phyloP scores from a whole-genome alignment of 2,113 vertebrate species.

The Mystacornis crossleyi region DNA sequence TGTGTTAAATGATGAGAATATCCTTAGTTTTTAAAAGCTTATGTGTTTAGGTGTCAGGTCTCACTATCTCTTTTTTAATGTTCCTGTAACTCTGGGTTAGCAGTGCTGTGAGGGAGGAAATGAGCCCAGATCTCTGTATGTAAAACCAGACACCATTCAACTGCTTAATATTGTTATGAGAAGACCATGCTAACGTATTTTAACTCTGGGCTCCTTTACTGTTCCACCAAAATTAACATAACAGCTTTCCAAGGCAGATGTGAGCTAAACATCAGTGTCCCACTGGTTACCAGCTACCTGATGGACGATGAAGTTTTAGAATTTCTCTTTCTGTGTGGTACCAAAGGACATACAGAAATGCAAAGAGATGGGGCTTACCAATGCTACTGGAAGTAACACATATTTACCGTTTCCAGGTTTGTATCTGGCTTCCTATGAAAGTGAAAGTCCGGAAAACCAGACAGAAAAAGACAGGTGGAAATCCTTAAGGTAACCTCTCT shows the following conservation, averaged over 20 bases:
- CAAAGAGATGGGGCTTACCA: background rate
- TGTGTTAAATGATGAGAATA: background rate
- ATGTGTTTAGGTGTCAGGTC: background rate
- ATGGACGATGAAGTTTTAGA: background rate
- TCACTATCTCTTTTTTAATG: background rate
- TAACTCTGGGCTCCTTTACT: background rate
- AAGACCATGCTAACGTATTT: background rate
- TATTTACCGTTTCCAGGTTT: constrained; percentile 69
- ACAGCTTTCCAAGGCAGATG: background rate
- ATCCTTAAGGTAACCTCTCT: constrained; percentile 73
- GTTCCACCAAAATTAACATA: background rate
- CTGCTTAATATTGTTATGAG: background rate
- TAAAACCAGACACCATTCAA: background rate
- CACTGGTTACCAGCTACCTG: background rate
- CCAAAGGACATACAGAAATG: background rate
- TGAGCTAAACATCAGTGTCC: background rate
- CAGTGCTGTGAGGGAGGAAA: background rate
- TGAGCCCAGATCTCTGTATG: background rate
- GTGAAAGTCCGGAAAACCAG: constrained; percentile 83
- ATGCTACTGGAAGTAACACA: background rate
- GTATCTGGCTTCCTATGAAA: constrained; percentile 84
- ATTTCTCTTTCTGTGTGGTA: background rate
- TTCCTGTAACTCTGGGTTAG: background rate
- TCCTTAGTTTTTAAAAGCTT: background rate
- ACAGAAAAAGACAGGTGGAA: constrained; percentile 84